These are phyloP conservation scores for Epinephelus coioides DNA, from an alignment of 2,797 vertebrate genomes.

Conservation along the genomic window DNA sequence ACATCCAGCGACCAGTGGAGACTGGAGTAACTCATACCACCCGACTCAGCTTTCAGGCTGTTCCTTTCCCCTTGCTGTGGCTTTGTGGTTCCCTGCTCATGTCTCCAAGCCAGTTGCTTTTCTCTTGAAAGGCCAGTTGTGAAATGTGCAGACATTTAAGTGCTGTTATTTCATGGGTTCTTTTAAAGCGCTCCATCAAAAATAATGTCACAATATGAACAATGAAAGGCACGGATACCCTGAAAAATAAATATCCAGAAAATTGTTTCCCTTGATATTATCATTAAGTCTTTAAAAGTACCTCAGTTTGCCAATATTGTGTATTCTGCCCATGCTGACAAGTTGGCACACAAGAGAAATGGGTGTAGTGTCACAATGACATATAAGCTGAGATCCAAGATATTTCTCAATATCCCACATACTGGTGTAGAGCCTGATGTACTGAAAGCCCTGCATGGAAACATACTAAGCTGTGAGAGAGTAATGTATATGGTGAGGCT, in stretches of 20 bases:
- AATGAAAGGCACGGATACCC: conserved; percentile 21
- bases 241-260: conserved; percentile 17
- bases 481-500: conserved; percentile 47
- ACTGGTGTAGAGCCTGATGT: conserved; percentile 1
- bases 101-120: conserved; percentile 77
- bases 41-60: conserved; percentile 68
- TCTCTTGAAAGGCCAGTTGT: conserved; percentile 69
- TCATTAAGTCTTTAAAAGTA: conserved; percentile 18
- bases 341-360: conserved; percentile 2
- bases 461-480: conserved; percentile 47
- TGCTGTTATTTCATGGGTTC: conserved; percentile 55
- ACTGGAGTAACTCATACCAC: conserved; percentile 73
- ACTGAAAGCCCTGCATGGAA: conserved; percentile 33
- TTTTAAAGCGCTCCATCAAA: conserved; percentile 53
- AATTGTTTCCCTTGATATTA: conserved; percentile 1
- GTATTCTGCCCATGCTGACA: not conserved
- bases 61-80: conserved; percentile 72
- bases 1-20: conserved; percentile 72
- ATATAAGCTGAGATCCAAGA: conserved; percentile 3
- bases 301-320: not conserved
- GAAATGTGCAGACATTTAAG: conserved; percentile 55
- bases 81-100: conserved; percentile 76
- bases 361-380: conserved; percentile 21
- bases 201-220: conserved; percentile 35
- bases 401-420: conserved; percentile 1